These are phyloP conservation scores for Saccostrea cuccullata DNA, from an alignment of 1,140 invertebrate genomes.

Conservation along the genomic window DNA sequence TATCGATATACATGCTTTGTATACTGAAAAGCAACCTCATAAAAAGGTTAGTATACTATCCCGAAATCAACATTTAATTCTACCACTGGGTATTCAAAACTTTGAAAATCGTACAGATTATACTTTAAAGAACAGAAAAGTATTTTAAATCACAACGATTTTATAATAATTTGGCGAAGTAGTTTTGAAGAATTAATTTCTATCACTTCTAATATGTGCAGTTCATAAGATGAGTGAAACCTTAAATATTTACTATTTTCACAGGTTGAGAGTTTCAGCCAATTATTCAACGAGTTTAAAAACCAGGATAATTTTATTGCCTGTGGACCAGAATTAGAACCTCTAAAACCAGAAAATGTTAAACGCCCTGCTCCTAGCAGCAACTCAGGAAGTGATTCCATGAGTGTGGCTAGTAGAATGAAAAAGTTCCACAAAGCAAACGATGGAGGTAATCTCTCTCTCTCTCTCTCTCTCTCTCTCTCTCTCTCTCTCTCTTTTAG, in stretches of 20 bases:
- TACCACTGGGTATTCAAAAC: too few relatives aligned
- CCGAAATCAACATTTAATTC: too few relatives aligned
- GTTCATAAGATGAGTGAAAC: background rate
- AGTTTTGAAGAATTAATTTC: too few relatives aligned
- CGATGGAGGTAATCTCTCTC: constrained; percentile 43
- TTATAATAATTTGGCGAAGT: too few relatives aligned
- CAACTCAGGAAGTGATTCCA: constrained; percentile 64
- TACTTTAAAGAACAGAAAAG: too few relatives aligned
- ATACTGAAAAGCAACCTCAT: constrained; percentile 68
- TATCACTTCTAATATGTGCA: too few relatives aligned
- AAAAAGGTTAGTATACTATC: constrained; percentile 64
- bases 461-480: too few relatives aligned
- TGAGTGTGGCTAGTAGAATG: constrained; percentile 48
- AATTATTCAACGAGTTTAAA: constrained; percentile 92
- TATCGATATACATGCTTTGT: constrained; percentile 67
- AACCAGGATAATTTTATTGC: constrained; percentile 90
- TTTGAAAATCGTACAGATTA: too few relatives aligned
- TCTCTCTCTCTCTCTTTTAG: too few relatives aligned
- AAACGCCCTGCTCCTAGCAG: constrained; percentile 60
- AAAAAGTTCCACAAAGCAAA: constrained; percentile 50
- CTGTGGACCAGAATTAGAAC: constrained; percentile 69
- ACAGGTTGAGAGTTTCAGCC: constrained; percentile 93
- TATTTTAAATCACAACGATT: too few relatives aligned
- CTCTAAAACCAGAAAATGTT: constrained; percentile 59
- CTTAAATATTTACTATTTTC: constrained; percentile 18